phyloP scores from a whole-genome alignment of 2,113 vertebrate species.

The Chaetura pelagica region DNA sequence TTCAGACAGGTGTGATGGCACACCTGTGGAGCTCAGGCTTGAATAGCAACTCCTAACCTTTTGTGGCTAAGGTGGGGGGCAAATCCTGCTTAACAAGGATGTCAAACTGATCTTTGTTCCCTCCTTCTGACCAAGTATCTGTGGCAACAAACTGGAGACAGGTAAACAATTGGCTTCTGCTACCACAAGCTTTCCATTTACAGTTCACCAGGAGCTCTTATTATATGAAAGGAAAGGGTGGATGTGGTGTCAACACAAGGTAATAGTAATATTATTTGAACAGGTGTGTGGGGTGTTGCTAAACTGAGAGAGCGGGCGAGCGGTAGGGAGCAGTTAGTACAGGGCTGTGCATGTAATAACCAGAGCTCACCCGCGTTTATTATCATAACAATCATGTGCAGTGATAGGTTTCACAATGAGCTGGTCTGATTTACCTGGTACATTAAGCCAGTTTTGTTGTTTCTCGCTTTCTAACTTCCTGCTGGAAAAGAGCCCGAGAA shows the following conservation, averaged over 20 bases:
- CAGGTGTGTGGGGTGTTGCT: constrained; percentile 85
- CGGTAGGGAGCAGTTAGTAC: constrained; percentile 65
- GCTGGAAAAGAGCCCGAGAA: neutral
- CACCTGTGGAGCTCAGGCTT: constrained; percentile 68
- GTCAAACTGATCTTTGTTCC: constrained; percentile 68
- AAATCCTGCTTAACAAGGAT: constrained; percentile 83
- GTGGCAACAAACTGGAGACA: constrained; percentile 58
- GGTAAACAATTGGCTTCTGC: constrained; percentile 52
- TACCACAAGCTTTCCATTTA: constrained; percentile 71
- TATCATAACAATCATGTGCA: constrained; percentile 3
- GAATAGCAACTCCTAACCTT: constrained; percentile 49
- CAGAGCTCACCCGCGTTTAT: neutral
- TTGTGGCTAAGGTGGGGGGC: constrained; percentile 57
- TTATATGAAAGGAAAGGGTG: constrained; percentile 76
- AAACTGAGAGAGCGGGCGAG: constrained; percentile 58
- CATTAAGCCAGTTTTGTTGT: neutral
- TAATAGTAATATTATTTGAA: constrained; percentile 79
- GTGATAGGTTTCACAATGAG: constrained; percentile 49
- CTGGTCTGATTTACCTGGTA: constrained; percentile 9
- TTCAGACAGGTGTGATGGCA: constrained; percentile 76
- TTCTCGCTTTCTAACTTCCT: neutral
- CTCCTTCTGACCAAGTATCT: constrained; percentile 61
- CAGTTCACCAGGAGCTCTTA: constrained; percentile 76
- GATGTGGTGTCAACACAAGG: constrained; percentile 71
- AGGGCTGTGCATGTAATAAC: constrained; percentile 57